Conservation (phyloP, 2,113 vertebrate genomes). For the Protobothrops mucrosquamatus region DNA sequence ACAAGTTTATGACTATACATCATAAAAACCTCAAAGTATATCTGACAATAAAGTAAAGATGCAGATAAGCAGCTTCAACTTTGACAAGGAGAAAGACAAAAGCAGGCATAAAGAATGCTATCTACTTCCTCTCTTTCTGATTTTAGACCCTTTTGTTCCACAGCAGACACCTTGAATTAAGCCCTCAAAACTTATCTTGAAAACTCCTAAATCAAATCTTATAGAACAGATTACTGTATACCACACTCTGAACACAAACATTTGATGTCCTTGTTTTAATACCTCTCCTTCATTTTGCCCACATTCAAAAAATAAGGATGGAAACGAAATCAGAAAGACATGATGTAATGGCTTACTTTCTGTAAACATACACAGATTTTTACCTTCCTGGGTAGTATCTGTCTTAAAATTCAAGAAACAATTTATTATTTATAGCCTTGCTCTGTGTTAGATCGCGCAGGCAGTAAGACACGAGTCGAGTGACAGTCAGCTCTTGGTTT, state of each 20-base stretch:
- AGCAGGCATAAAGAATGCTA: neutral
- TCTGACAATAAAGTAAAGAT: neutral
- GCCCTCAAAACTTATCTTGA: neutral
- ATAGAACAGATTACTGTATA: neutral
- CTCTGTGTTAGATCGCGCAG: too few relatives aligned
- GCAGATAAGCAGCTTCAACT: slow-evolving; percentile 1
- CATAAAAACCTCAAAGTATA: neutral
- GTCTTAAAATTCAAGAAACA: neutral
- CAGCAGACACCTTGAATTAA: neutral
- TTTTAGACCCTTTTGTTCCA: neutral
- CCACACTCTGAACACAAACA: neutral
- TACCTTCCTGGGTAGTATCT: neutral
- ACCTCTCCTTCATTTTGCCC: neutral
- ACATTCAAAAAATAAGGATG: neutral
- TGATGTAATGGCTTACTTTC: neutral
- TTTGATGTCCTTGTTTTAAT: neutral
- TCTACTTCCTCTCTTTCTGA: neutral
- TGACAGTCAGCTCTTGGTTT: too few relatives aligned
- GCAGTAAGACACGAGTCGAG: too few relatives aligned
- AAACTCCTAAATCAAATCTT: neutral
- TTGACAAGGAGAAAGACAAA: neutral
- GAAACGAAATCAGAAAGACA: neutral
- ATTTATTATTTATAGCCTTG: neutral
- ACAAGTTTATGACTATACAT: neutral
- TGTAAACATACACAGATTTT: neutral